A percentile compares a stretch with the other conserved stretches of the same genome.
These are phyloP conservation scores for Cranoglanis bouderius DNA, from an alignment of 2,113 vertebrate genomes.

Conservation along the genomic window DNA sequence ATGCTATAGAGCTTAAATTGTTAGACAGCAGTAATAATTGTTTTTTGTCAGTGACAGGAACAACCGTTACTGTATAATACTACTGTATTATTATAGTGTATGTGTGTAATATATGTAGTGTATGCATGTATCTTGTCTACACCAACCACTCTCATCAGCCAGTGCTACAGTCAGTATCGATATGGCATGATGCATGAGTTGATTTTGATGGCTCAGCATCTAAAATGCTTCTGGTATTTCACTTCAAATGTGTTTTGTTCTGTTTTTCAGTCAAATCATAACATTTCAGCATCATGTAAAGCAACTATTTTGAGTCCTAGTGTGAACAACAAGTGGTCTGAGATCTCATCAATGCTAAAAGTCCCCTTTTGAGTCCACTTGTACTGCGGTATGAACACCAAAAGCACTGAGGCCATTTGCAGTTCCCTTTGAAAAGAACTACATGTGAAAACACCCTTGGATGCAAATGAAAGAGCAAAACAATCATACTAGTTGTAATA, in stretches of 20 bases:
- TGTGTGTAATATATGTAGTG: neutral
- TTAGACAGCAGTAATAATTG: too few relatives aligned
- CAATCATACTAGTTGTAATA: neutral
- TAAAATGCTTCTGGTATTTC: neutral
- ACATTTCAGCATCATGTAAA: neutral
- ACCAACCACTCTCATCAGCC: neutral
- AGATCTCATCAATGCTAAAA: neutral
- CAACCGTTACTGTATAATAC: too few relatives aligned
- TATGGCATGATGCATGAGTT: neutral
- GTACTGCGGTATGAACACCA: neutral
- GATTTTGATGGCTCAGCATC: neutral
- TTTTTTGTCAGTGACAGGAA: too few relatives aligned
- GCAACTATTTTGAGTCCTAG: neutral
- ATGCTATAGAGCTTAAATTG: neutral
- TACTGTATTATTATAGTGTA: neutral
- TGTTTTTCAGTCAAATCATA: neutral
- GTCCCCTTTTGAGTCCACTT: neutral
- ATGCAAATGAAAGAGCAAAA: neutral
- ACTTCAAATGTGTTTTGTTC: neutral
- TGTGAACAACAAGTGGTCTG: neutral
- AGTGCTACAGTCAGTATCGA: neutral
- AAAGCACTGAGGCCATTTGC: neutral
- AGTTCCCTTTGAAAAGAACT: neutral
- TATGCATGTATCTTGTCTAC: neutral
- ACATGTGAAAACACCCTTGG: neutral